Evolutionary conservation across 2,888 invertebrate genomes (phyloP), one percentile per base, ranked within the genome.

Genomic region (Pegoplata infirma): DNA sequence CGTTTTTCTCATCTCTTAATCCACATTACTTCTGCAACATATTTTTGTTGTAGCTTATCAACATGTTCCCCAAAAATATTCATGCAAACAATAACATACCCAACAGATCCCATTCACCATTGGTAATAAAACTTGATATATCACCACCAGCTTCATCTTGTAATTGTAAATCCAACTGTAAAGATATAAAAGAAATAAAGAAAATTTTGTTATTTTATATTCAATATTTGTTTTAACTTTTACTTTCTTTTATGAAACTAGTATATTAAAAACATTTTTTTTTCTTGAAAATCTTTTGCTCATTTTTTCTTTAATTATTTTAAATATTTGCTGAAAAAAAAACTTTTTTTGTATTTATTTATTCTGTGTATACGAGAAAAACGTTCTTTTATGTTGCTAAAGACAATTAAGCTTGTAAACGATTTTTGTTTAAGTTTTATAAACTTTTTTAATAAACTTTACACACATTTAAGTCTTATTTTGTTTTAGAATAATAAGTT

Each of bases 81-180:
- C 12, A 16, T 17, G 6, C 28, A 28, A n/a, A 56, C 32, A 36
- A 59, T 44, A 58, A 88, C 92, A 91, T 92, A 98, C 98, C 98
- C 91, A 99, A 93, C 85, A 99, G 92, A 91, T 98, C 97, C 98
- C 99, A 99, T 92, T 99, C 99, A 87, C 99, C 99, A 90, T 99
- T 99, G 83, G 97, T 96, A 87, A 99, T 98, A 92, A 98, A 99
- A 92, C 96, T 98, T 90, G 97, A 96, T 85, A 96, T 95, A 91
- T 99, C 99, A 83, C 98, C 99, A 77, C 97, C 97, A 72, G 92
- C 91, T 89, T 96, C 96, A 87, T 96, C 96, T 91, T 98, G 97
- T 86, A 98, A 92, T 90, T 96, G 96, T 86, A 99, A 93, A 91
- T 99, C 98, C 91, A 99, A 92, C 95, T 97, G 91, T 81, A 91